Evolutionary conservation across 2,797 vertebrate species (phyloP).

Genomic region (Gastrophryne carolinensis): DNA sequence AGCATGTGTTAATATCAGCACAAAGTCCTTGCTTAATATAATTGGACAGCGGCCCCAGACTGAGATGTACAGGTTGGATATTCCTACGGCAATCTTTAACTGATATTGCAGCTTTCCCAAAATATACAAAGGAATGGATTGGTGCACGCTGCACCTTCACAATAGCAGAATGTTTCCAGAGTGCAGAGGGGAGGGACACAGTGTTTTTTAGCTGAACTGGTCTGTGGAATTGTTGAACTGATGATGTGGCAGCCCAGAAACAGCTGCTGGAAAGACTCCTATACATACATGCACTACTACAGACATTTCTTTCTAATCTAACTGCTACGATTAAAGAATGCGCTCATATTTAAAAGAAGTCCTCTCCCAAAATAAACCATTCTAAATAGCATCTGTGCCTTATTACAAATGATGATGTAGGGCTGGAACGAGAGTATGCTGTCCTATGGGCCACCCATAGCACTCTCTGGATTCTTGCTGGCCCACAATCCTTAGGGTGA

Average conservation of each 20-base stretch:
- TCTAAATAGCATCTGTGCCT: not conserved
- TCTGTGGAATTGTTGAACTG: conserved; percentile 45
- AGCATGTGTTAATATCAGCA: too few relatives aligned
- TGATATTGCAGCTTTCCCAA: not conserved
- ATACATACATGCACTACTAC: conserved; percentile 3
- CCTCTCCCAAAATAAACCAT: not conserved
- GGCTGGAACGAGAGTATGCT: not conserved
- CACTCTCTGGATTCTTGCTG: not conserved
- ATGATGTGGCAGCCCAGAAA: conserved; percentile 50
- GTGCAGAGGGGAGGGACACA: not conserved
- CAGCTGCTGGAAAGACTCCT: conserved; percentile 45
- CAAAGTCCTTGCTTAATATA: too few relatives aligned
- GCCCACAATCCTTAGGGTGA: not conserved
- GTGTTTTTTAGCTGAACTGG: conserved; percentile 19
- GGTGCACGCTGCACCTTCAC: not conserved
- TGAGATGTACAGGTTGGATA: too few relatives aligned
- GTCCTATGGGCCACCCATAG: not conserved
- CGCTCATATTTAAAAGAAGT: conserved; percentile 15
- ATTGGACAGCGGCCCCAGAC: too few relatives aligned
- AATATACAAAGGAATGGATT: not conserved
- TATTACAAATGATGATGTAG: not conserved
- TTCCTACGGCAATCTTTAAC: too few relatives aligned
- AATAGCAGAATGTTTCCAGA: not conserved
- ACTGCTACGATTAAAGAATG: conserved; percentile 2
- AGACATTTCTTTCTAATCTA: not conserved